Base-by-base conservation (phyloP, 2,797 vertebrate species). In the Tiaroga cobitis region DNA sequence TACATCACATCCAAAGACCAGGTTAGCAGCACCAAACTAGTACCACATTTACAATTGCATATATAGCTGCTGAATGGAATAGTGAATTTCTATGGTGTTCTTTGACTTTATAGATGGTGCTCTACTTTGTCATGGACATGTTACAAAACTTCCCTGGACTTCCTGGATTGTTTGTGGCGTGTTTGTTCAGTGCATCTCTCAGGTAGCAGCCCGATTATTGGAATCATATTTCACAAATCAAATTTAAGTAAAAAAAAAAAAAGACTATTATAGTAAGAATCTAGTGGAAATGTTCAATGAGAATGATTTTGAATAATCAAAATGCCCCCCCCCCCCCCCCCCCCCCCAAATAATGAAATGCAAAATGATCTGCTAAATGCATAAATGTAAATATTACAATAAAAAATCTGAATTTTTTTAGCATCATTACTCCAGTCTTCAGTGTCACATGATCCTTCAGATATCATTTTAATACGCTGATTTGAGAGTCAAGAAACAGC, bases 41-140 rank as follows among this genome's bases (percentile, higher is more conserved):
- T 51, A 69, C 15, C 37, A 63, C 4, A 41, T 32, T 18, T 8
- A 29, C 61, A 16, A 1, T 29, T 9, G 3, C 16, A 63, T 43
- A 34, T 43, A 15, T 16, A 24, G 8, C 46, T 3, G 4, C 9
- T n/a, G 29, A 65, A 21, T 8, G 13, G 21, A 49, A 15, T 4
- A 19, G 7, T 32, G 5, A 0, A 68, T 86, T 76, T 37, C 8
- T 70, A 37, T 41, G 29, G 34, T 74, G 11, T 74, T 8, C 37
- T 61, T 88, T 70, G 78, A 8, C 74, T 80, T 82, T 84, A 26
- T 91, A 97, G 97, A 94, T 97, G 91, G 97, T 97, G 84, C 90
- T 98, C 1, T 96, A 96, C 85, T 98, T 98, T 34, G 96, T 98
- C 85, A 97, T 97, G 96, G 97, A 98, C 41, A 95, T 97, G 89